Evolutionary conservation across 2,888 invertebrate species (phyloP), one percentile per base, ranked within the genome.

Genomic region (Phortica magna): DNA sequence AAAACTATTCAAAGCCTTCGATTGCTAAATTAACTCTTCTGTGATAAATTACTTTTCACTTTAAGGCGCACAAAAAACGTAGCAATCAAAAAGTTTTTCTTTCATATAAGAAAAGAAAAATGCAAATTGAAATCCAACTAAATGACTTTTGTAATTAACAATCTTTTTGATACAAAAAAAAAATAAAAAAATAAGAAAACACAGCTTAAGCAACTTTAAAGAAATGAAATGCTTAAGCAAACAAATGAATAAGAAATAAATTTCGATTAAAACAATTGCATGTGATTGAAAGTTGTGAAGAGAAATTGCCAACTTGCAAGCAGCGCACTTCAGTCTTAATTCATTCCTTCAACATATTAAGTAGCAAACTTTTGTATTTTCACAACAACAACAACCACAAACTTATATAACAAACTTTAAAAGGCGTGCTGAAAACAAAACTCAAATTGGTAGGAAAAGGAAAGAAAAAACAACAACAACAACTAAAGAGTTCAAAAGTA

Each of bases 281-380:
- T 85, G 85, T 81, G 82, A 76, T 73, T 74, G 64, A 76, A 76
- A 75, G 71, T 43, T 43, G 42, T 68, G 22, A 42, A 42, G 17
- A 67, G 0, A 17, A 48, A 48, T n/a, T 68, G 48, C 22, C 42
- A 71, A 65, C 39, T 65, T 65, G 39, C 65, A 68, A 68, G 80
- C 80, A 80, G 74, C 84, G 84, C 82, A 83, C 83, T 83, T 85
- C 86, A 84, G 85, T 84, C 87, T 86, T 87, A 87, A 87, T 85
- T 87, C 85, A 87, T 85, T 87, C 84, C 86, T 84, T 84, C 86
- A 87, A 87, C 82, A 86, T 85, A 85, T 85, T 85, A 85, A 85
- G 87, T 85, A 84, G 86, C 84, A 87, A 85, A 85, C 81, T 85
- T 85, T 85, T 85, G 87, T 87, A 85, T 85, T 85, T 87, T 31